Base-by-base conservation (phyloP, 2,113 vertebrate species). In the Anarhynchus alexandrinus region DNA sequence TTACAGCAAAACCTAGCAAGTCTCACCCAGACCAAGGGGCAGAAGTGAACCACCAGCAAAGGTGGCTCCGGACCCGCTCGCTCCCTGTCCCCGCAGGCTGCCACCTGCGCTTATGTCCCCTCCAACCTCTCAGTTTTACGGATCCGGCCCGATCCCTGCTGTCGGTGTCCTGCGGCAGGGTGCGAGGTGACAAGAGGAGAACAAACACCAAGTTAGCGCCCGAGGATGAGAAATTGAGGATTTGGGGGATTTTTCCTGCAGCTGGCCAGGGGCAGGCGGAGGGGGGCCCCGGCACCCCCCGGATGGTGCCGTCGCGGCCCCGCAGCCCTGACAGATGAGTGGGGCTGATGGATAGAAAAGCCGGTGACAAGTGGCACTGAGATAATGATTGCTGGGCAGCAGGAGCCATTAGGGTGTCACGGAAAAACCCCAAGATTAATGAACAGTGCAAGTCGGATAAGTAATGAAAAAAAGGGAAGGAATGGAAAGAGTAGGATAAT, bases 351-450 rank as follows among this genome's bases (percentile, higher is more conserved):
- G 96, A 97, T 96, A 81, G 92, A 94, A 91, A 89, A 57, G 72
- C 93, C 8, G 5, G 86, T 96, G 97, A 96, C 96, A 97, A 91
- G 88, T 5, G 93, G 81, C 88, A 85, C 95, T 91, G 91, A 93
- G 95, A 94, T 94, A 96, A 96, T 91, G 93, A 96, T 93, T 87
- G 93, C 93, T 97, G 97, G 96, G 84, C 96, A 97, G 96, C 89
- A 95, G 84, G 84, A 96, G 96, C 95, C 95, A 95, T 96, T 87
- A 95, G 91, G 84, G 93, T 94, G 94, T 95, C 91, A 95, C 18
- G 86, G 94, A 95, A 93, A 97, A 97, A n/a, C 85, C 89, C 86
- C 91, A 70, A 95, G 97, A 96, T 97, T 95, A 94, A 97, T 97
- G 95, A 96, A 96, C 78, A 66, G 86, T 15, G 1, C 62, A 11